Conservation (phyloP, 2,113 vertebrate species). For the Bettongia penicillata region DNA sequence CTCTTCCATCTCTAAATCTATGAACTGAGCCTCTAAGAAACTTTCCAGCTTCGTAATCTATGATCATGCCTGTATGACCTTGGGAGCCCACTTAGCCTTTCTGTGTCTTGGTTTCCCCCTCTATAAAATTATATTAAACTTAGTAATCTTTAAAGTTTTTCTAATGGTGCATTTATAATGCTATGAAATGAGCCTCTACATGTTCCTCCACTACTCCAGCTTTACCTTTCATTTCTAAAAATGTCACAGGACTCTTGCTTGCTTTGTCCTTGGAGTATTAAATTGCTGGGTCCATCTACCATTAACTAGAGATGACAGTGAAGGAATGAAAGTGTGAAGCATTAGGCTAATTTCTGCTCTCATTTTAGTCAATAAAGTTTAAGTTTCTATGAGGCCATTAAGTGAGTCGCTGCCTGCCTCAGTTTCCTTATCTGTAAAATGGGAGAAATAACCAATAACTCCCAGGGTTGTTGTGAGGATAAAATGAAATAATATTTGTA, state of each 20-base stretch:
- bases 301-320: background rate
- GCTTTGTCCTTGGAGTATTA: background rate
- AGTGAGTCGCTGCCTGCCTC: background rate
- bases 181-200: background rate
- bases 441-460: too few relatives aligned
- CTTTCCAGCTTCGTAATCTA: background rate
- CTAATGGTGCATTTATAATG: background rate
- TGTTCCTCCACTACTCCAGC: background rate
- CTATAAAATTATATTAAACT: background rate
- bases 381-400: constrained; percentile 59
- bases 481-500: too few relatives aligned
- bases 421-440: too few relatives aligned
- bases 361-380: background rate
- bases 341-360: background rate
- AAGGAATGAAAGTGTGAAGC: background rate
- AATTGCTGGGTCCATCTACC: background rate
- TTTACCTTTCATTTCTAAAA: background rate
- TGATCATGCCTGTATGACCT: background rate
- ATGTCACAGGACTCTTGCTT: background rate
- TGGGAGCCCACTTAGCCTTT: background rate
- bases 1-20: background rate
- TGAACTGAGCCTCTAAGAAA: background rate
- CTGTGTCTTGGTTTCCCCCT: background rate
- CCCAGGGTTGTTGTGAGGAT: too few relatives aligned
- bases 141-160: background rate